These are phyloP conservation scores for Hafferia zeledoni DNA, from an alignment of 2,797 vertebrate genomes.

Conservation along the genomic window DNA sequence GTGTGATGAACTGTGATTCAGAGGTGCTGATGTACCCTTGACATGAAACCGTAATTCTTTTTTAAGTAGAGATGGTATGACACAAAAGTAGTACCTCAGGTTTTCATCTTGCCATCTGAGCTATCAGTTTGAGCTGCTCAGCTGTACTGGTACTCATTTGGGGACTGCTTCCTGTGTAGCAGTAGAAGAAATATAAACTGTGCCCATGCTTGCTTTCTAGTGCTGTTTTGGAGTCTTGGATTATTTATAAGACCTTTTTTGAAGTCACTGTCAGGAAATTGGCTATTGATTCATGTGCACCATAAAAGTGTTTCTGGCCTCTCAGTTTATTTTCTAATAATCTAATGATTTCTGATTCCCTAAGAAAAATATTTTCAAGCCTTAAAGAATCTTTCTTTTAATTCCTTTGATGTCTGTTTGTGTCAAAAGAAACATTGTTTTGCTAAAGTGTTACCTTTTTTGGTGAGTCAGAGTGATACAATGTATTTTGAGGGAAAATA, in stretches of 20 bases:
- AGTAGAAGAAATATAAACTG: not conserved
- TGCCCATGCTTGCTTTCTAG: not conserved
- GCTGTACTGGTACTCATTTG: not conserved
- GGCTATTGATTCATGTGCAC: not conserved
- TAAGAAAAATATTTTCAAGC: not conserved
- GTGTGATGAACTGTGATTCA: not conserved
- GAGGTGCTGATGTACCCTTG: not conserved
- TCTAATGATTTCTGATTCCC: not conserved
- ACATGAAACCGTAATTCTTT: not conserved
- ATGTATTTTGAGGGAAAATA: not conserved
- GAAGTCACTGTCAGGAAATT: not conserved
- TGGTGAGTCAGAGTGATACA: not conserved
- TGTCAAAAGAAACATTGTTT: not conserved
- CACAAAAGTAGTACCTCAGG: not conserved
- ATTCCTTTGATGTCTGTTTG: not conserved
- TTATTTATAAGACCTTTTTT: not conserved
- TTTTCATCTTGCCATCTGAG: not conserved
- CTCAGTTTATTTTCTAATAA: not conserved
- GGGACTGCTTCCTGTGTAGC: not conserved
- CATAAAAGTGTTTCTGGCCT: not conserved
- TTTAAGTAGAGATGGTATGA: not conserved
- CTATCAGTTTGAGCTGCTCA: not conserved
- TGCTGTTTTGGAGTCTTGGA: not conserved
- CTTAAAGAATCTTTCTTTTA: not conserved
- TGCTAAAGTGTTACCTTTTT: not conserved